phyloP scores from a whole-genome alignment of 1,140 invertebrate genomes.

The Zaprionus vittiger region DNA sequence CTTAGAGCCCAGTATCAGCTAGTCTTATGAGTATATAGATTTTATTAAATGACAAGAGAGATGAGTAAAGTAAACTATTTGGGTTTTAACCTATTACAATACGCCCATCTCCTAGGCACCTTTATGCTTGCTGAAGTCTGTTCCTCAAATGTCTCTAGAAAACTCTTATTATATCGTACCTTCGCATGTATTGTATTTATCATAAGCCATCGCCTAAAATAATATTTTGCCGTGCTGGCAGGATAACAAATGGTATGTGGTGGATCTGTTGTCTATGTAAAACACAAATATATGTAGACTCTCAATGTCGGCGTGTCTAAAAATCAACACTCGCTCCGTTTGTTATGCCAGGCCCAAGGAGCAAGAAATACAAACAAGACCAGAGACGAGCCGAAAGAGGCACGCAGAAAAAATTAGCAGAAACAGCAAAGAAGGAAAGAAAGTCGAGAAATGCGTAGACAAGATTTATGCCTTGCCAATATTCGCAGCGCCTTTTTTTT shows the following conservation, averaged over 20 bases:
- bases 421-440: constrained; percentile 33
- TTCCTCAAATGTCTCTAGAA: not conserved
- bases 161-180: not conserved
- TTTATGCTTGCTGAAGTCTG: not conserved
- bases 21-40: too few species aligned
- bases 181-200: constrained; percentile 7
- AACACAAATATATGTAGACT: constrained; percentile 24
- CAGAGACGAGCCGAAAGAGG: not conserved
- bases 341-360: constrained; percentile 24
- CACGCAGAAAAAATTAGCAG: constrained; percentile 4
- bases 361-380: constrained; percentile 24
- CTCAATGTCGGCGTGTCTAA: constrained; percentile 12
- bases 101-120: too few species aligned
- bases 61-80: too few species aligned
- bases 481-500: constrained; percentile 39
- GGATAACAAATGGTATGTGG: constrained; percentile 52
- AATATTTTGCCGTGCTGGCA: not conserved
- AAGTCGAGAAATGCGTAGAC: constrained; percentile 23
- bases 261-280: constrained; percentile 38
- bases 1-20: too few species aligned
- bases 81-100: too few species aligned
- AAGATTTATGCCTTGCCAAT: constrained; percentile 62
- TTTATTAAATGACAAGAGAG: too few species aligned
- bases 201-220: not conserved
- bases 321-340: constrained; percentile 31